phyloP scores from a whole-genome alignment of 1,140 invertebrate genomes.

The roundworm (Caenorhabditis elegans) region DNA sequence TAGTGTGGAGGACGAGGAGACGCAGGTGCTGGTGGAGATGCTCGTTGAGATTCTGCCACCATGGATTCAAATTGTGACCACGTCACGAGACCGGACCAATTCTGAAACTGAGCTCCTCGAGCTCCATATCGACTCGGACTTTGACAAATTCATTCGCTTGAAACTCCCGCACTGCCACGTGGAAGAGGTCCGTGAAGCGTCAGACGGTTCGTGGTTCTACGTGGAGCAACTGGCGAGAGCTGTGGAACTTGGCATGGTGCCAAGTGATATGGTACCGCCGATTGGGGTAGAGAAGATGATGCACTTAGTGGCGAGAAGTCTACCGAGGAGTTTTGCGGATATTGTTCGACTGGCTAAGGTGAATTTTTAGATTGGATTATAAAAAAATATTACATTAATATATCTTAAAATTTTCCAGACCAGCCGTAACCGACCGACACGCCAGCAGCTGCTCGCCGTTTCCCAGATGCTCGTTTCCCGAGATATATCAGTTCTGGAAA shows the following conservation, averaged over 20 bases:
- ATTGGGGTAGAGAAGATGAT: not conserved
- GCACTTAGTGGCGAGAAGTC: not conserved
- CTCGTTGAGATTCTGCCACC: slow-evolving; percentile 31
- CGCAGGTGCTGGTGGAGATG: slow-evolving; percentile 24
- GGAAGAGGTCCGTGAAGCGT: slow-evolving; percentile 37
- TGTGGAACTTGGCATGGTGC: slow-evolving; percentile 19
- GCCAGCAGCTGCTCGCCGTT: not conserved
- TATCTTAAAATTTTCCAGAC: not conserved
- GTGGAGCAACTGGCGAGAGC: slow-evolving; percentile 38
- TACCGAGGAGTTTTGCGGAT: not conserved
- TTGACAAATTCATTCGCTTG: slow-evolving; percentile 15
- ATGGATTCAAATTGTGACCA: slow-evolving; percentile 39
- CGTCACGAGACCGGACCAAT: not conserved
- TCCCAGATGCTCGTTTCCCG: not conserved
- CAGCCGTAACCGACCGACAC: not conserved
- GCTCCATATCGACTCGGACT: not conserved
- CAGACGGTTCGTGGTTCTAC: slow-evolving; percentile 40
- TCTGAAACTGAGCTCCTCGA: not conserved
- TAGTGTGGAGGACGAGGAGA: slow-evolving; percentile 32
- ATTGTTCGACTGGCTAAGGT: not conserved
- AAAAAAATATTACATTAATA: not conserved
- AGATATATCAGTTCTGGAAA: slow-evolving; percentile 2
- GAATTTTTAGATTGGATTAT: too few relatives aligned
- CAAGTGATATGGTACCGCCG: not conserved
- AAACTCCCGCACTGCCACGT: slow-evolving; percentile 35